Conservation (phyloP, 2,797 vertebrate genomes). For the Simalia tracyae region DNA sequence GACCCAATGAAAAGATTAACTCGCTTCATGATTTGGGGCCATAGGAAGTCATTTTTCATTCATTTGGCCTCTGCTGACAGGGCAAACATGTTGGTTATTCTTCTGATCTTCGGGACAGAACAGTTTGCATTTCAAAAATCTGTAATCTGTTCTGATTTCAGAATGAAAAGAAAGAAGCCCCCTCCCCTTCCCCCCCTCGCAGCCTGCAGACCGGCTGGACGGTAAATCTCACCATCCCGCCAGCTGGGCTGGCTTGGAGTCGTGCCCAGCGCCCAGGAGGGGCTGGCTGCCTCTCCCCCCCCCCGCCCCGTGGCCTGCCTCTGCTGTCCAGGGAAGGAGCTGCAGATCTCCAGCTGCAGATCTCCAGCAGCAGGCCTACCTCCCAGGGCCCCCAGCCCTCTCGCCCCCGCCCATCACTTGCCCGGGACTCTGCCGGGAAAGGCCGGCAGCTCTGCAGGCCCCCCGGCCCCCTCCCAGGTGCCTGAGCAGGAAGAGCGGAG, state of each 20-base stretch:
- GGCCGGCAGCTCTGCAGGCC: no score
- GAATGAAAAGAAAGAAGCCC: neutral
- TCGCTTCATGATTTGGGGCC: no score
- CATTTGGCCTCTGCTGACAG: neutral
- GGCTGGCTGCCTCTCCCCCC: neutral
- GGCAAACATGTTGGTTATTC: neutral
- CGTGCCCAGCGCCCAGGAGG: no score
- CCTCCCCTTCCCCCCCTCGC: neutral
- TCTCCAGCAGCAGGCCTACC: neutral
- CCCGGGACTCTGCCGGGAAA: no score
- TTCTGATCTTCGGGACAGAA: neutral
- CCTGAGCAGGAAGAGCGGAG: no score
- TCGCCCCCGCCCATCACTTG: neutral
- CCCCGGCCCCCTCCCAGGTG: no score
- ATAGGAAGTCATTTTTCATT: neutral
- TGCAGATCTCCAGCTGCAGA: neutral
- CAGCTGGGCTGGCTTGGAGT: no score
- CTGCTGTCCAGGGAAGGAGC: neutral
- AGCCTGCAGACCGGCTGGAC: neutral
- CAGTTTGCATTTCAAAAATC: neutral
- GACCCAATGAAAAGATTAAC: neutral
- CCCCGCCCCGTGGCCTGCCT: neutral
- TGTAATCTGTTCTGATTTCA: neutral
- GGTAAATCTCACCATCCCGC: neutral
- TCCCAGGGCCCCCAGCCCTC: neutral